Evolutionary conservation across 2,888 invertebrate species (phyloP).

Genomic region (Melitaea athalia): DNA sequence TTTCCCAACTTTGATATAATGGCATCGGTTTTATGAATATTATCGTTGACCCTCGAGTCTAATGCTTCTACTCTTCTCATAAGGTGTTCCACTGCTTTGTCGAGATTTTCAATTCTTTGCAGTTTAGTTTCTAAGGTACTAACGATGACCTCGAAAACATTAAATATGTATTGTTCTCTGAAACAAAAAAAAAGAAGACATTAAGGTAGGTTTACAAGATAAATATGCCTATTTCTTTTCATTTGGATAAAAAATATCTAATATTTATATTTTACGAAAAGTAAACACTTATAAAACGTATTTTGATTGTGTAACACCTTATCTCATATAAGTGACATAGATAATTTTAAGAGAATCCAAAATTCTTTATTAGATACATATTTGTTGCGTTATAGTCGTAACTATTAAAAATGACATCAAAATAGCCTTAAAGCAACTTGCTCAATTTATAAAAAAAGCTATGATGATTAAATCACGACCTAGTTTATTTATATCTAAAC

Average conservation of each 20-base stretch:
- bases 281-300: too few relatives aligned
- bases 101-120: constrained; percentile 92
- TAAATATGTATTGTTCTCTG: constrained; percentile 94
- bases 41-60: constrained; percentile 91
- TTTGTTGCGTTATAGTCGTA: neutral
- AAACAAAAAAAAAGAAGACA: constrained; percentile 65
- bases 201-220: neutral
- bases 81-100: constrained; percentile 93
- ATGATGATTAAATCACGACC: constrained; percentile 12
- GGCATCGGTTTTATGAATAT: constrained; percentile 92
- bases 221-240: too few relatives aligned
- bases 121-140: constrained; percentile 93
- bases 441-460: constrained; percentile 10
- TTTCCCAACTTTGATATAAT: constrained; percentile 89
- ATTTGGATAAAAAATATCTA: too few relatives aligned
- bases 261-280: too few relatives aligned
- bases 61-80: constrained; percentile 92
- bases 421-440: neutral
- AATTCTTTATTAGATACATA: neutral
- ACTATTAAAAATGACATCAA: constrained; percentile 1
- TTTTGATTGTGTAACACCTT: too few relatives aligned
- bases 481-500: constrained; percentile 16
- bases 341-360: neutral
- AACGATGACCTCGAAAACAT: constrained; percentile 94
- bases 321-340: too few relatives aligned